Conservation (phyloP, 2,888 invertebrate species). For the Dynastes tityus region DNA sequence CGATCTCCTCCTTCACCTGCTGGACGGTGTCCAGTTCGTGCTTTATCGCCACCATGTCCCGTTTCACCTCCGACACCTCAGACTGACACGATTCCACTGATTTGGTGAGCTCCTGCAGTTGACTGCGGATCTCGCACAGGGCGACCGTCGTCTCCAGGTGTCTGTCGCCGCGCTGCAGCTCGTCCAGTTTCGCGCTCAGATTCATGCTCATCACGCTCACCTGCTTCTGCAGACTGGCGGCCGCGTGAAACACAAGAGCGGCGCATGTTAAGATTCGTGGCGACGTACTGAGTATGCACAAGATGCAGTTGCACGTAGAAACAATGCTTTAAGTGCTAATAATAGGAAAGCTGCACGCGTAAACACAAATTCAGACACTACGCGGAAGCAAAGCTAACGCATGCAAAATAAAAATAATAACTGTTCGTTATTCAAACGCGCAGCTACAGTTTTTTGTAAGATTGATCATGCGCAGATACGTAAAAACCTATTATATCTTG, state of each 20-base stretch:
- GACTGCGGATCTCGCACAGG: slow-evolving; percentile 93
- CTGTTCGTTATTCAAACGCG: too few species aligned
- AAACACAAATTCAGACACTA: neutral
- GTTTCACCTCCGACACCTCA: slow-evolving; percentile 93
- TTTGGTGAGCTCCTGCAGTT: slow-evolving; percentile 94
- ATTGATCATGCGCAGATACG: too few species aligned
- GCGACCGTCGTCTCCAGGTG: slow-evolving; percentile 95
- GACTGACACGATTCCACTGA: slow-evolving; percentile 96
- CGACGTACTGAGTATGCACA: too few species aligned
- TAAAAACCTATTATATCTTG: too few species aligned
- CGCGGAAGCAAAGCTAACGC: neutral
- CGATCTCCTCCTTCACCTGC: slow-evolving; percentile 95
- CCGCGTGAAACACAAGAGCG: slow-evolving; percentile 34
- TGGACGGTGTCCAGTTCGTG: slow-evolving; percentile 95
- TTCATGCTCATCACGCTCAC: slow-evolving; percentile 98
- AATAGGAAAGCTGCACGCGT: too few species aligned
- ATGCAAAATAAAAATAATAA: neutral
- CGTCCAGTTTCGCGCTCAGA: slow-evolving; percentile 94
- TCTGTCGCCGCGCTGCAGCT: slow-evolving; percentile 90
- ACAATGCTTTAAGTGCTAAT: too few species aligned
- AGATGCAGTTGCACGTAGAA: too few species aligned
- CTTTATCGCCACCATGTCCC: slow-evolving; percentile 96
- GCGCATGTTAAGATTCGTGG: neutral
- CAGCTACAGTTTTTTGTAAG: too few species aligned
- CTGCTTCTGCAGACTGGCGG: slow-evolving; percentile 93